Base-by-base conservation (phyloP, 2,797 vertebrate genomes). In the Poecilia velifera region DNA sequence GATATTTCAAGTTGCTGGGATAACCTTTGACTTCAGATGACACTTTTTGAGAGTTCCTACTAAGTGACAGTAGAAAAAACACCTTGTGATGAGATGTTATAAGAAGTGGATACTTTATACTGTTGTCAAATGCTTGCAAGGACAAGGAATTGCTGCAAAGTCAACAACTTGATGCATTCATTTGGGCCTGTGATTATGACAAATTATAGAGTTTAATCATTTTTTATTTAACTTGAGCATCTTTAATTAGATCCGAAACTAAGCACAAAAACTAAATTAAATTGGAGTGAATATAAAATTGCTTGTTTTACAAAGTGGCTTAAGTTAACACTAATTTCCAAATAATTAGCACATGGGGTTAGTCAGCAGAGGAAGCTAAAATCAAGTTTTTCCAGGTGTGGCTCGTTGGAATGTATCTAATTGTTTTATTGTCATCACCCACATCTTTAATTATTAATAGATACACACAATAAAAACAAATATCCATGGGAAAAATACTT, bases 401-500 rank as follows among this genome's bases (percentile, higher is more conserved):
- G 85, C 85, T 77, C 74, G 76, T 22, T 74, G 76, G 76, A 78
- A 83, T 80, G 20, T 77, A 83, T 84, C 20, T 77, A 18, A 79
- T 87, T 73, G 64, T 86, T 82, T 84, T 73, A 79, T 41, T 72
- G 64, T 82, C 74, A 77, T 72, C 45, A 46, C 36, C 64, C 64
- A 64, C 1, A 66, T 4, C 62, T 20, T 41, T 3, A 20, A 36
- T 43, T 46, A 10, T 79, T 72, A 71, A 64, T 73, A 10, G 25
- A 80, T 39, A 84, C 39, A 87, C 20, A 79, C 6, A 83, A 64
- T 57, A 83, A 49, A 59, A 76, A 78, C 70, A 12, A 89, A 76
- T 94, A 97, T 98, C 97, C 97, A 98, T 97, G 94, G 97, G 97
- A 97, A 97, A 98, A 95, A 95, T 96, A 97, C 94, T 95, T 99